Evolutionary conservation across 2,113 vertebrate genomes (phyloP).

Genomic region (Sorex fumeus): DNA sequence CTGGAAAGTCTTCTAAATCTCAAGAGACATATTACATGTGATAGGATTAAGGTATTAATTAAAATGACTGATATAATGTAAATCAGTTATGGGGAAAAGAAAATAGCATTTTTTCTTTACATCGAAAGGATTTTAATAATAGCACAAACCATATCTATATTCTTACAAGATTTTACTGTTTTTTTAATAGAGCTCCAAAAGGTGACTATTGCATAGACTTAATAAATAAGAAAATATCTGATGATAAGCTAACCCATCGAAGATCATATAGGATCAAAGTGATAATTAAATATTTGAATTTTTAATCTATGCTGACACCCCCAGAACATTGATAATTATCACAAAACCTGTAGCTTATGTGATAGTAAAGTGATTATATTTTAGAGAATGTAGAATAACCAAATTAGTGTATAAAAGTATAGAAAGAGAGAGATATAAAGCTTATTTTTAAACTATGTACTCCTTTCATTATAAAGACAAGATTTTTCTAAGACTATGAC

Average conservation of each 20-base stretch:
- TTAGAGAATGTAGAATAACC: neutral
- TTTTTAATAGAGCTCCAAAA: neutral
- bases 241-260: neutral
- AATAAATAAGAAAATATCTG: neutral
- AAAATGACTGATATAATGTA: neutral
- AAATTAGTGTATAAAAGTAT: neutral
- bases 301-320: neutral
- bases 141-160: neutral
- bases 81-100: neutral
- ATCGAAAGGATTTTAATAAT: neutral
- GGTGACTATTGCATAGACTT: neutral
- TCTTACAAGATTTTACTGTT: neutral
- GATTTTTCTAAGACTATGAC: slow-evolving; percentile 15
- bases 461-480: neutral
- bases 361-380: neutral
- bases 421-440: neutral
- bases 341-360: neutral
- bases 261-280: neutral
- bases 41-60: neutral
- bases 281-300: neutral
- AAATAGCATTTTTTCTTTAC: neutral
- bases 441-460: neutral
- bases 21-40: neutral
- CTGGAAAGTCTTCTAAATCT: neutral
- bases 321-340: neutral